A percentile compares a stretch with the other conserved stretches of the same genome.
Conservation (phyloP, 2,797 vertebrate genomes). For the Todus mexicanus region DNA sequence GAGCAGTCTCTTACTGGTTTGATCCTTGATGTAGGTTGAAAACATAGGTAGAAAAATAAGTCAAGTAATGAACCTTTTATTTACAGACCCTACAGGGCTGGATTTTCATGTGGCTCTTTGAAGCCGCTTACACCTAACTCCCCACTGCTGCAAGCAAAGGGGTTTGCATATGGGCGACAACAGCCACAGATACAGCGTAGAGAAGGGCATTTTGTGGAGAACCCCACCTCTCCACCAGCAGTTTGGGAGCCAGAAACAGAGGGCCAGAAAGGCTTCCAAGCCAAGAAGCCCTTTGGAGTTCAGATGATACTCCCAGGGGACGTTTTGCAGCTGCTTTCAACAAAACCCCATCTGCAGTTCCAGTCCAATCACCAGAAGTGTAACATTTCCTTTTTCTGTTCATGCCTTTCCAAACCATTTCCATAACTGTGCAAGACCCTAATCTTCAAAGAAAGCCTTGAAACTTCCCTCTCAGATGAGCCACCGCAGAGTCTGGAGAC, state of each 20-base stretch:
- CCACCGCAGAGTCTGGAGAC: neutral
- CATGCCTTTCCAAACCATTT: constrained; percentile 17
- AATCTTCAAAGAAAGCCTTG: constrained; percentile 53
- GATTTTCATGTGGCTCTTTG: neutral
- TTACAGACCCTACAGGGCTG: neutral
- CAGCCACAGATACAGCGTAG: neutral
- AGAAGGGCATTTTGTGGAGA: neutral
- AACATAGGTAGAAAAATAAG: neutral
- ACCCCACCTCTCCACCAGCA: neutral
- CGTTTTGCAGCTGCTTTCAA: neutral
- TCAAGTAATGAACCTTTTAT: neutral
- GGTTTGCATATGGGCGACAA: neutral
- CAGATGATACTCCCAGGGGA: neutral
- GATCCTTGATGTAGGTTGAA: neutral
- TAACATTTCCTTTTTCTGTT: constrained; percentile 42
- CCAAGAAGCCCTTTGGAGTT: neutral
- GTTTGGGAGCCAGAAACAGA: neutral
- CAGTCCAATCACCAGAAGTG: neutral
- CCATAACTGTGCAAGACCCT: constrained; percentile 1
- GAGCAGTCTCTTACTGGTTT: neutral
- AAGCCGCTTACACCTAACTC: accelerated
- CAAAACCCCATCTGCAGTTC: neutral
- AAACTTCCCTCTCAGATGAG: constrained; percentile 15
- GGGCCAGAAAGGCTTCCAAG: neutral
- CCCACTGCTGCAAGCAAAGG: neutral